phyloP scores from a whole-genome alignment of 2,888 invertebrate genomes.

The Sarcophaga carnaria region DNA sequence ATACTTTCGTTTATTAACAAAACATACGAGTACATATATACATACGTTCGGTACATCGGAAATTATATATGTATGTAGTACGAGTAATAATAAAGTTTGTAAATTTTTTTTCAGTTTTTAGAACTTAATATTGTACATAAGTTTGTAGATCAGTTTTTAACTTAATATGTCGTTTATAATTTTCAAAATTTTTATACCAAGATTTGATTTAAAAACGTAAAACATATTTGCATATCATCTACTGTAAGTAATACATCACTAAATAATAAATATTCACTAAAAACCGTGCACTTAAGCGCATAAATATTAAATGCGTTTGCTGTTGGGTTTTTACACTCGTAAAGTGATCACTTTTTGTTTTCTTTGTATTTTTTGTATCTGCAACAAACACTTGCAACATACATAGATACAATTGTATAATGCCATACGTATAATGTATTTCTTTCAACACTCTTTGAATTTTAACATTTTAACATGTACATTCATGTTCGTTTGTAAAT shows the following conservation, averaged over 20 bases:
- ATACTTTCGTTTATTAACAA: too few relatives aligned
- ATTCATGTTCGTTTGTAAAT: background rate
- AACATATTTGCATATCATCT: conserved; percentile 1
- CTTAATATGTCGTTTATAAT: background rate
- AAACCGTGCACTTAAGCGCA: conserved; percentile 64
- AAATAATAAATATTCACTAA: conserved; percentile 62
- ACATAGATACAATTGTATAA: background rate
- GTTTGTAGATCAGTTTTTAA: too few relatives aligned
- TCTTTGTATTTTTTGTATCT: background rate
- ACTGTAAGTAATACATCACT: conserved; percentile 41
- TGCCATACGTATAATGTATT: conserved; percentile 17
- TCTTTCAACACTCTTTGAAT: conserved; percentile 56
- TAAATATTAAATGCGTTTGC: conserved; percentile 65
- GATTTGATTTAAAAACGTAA: background rate
- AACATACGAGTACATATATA: too few relatives aligned
- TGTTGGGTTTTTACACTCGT: conserved; percentile 49
- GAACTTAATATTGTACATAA: conserved; percentile 21
- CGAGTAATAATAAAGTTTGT: too few relatives aligned
- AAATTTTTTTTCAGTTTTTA: too few relatives aligned
- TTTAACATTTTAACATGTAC: conserved; percentile 27
- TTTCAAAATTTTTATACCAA: background rate
- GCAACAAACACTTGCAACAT: background rate
- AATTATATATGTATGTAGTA: too few relatives aligned
- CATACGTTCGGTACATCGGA: too few relatives aligned
- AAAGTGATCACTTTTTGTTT: conserved; percentile 36